Evolutionary conservation across 2,888 invertebrate genomes (phyloP).

Genomic region (Galerucella calmariensis): DNA sequence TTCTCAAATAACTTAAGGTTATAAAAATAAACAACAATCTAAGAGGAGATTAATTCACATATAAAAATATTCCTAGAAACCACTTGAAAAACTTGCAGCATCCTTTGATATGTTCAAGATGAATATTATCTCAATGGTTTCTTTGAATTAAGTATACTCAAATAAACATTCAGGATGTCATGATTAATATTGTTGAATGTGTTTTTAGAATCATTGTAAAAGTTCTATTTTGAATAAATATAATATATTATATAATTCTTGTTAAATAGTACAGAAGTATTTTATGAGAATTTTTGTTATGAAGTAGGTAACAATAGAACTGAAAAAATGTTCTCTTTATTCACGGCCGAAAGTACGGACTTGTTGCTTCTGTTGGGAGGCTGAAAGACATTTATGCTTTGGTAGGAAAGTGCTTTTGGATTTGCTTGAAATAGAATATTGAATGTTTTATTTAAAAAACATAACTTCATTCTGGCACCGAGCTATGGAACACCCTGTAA

Average conservation of each 20-base stretch:
- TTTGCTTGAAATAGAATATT: too few species aligned
- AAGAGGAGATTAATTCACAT: neutral
- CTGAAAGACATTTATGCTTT: too few species aligned
- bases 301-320: too few species aligned
- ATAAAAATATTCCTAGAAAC: constrained; percentile 9
- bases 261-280: neutral
- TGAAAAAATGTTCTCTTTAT: too few species aligned
- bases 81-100: constrained; percentile 16
- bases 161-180: neutral
- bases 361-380: too few species aligned
- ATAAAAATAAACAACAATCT: neutral
- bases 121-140: constrained; percentile 12
- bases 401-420: too few species aligned
- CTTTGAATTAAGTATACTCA: constrained; percentile 6
- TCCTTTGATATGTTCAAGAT: constrained; percentile 15
- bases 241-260: neutral
- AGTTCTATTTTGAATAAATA: neutral
- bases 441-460: too few species aligned
- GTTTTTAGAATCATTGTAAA: neutral
- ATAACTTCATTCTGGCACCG: too few species aligned
- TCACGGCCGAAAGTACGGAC: too few species aligned
- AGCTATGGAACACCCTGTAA: too few species aligned
- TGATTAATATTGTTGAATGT: neutral
- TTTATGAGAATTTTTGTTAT: neutral
- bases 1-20: neutral